Evolutionary conservation across 35 echinoderm and acorn worm genomes (phyloP).

Genomic region (Nesometra sesokonis): DNA sequence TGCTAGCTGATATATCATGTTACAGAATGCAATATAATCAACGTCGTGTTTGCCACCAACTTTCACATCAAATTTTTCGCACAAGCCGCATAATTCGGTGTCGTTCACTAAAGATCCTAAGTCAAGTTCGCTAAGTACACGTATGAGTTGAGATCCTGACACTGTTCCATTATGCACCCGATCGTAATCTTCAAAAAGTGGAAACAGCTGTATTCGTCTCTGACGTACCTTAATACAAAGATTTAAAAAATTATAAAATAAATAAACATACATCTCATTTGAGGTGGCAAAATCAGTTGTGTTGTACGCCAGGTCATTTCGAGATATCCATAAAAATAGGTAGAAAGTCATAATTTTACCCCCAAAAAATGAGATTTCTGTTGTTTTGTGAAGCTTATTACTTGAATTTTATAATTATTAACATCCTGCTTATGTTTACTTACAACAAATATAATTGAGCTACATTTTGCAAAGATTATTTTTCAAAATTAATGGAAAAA

Average conservation of each 20-base stretch:
- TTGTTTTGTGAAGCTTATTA: no score
- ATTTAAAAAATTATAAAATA: neutral
- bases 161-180: slow-evolving; percentile 89
- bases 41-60: slow-evolving; percentile 78
- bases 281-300: no score
- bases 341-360: no score
- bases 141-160: slow-evolving; percentile 58
- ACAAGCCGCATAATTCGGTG: slow-evolving; percentile 64
- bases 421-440: no score
- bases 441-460: no score
- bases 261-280: no score
- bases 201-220: slow-evolving; percentile 66
- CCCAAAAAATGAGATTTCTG: no score
- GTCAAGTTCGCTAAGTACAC: slow-evolving; percentile 90
- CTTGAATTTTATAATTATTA: no score
- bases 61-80: slow-evolving; percentile 88
- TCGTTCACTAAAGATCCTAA: slow-evolving; percentile 82
- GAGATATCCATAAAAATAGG: no score
- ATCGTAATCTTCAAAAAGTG: slow-evolving; percentile 97
- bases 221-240: slow-evolving; percentile 53
- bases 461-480: no score
- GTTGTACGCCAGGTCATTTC: no score
- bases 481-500: no score
- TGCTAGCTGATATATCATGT: slow-evolving; percentile 76
- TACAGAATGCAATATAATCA: slow-evolving; percentile 83